Evolutionary conservation across 1,140 invertebrate species (phyloP).

Genomic region (Camponotus pennsylvanicus): DNA sequence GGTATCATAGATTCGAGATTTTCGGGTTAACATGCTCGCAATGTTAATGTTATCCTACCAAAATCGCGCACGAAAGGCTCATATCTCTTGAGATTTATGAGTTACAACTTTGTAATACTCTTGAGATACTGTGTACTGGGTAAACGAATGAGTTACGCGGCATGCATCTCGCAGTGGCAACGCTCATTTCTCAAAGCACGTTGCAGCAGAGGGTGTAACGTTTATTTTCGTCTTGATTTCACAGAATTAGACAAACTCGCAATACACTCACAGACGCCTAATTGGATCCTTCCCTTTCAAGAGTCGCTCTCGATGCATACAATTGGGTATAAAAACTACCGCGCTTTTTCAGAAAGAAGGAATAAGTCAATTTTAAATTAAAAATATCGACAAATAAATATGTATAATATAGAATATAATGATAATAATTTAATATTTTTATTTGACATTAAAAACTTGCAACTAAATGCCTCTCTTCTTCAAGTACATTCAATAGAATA

Average conservation of each 20-base stretch:
- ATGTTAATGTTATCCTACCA: neutral
- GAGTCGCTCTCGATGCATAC: neutral
- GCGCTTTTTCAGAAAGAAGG: neutral
- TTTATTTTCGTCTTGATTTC: slow-evolving; percentile 67
- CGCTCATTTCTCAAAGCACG: neutral
- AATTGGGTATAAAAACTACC: neutral
- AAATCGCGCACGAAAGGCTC: slow-evolving; percentile 23
- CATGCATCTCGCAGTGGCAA: slow-evolving; percentile 20
- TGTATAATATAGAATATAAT: neutral
- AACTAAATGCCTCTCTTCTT: neutral
- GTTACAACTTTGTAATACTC: slow-evolving; percentile 43
- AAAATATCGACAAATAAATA: neutral
- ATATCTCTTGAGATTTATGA: slow-evolving; percentile 37
- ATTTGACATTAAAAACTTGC: neutral
- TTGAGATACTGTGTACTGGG: neutral
- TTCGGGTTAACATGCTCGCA: neutral
- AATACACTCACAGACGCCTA: neutral
- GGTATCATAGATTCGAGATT: slow-evolving; percentile 5
- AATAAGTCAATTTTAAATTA: neutral
- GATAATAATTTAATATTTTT: neutral
- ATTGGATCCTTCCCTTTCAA: slow-evolving; percentile 35
- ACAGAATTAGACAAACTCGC: slow-evolving; percentile 31
- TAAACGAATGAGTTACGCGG: slow-evolving; percentile 50
- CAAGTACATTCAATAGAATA: neutral
- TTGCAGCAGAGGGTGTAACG: slow-evolving; percentile 13